Evolutionary conservation across 2,888 invertebrate species (phyloP), one percentile per base, ranked within the genome.

Genomic region (Entomobrya proxima): DNA sequence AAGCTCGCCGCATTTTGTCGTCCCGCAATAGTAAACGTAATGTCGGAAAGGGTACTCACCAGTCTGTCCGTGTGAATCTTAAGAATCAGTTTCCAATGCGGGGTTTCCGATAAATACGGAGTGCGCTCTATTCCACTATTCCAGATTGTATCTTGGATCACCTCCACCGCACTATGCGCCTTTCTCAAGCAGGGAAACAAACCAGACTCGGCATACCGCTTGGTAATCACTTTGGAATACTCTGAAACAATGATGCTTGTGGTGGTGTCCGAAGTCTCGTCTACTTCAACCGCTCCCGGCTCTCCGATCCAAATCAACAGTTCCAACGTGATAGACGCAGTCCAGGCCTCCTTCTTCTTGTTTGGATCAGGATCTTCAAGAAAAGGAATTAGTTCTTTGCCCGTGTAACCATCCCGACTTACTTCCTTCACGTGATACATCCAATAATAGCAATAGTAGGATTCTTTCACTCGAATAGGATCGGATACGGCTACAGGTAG

Each of bases 391-490:
- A 18, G n/a, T 52, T 52, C 52, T 0, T 27, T 15, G 1, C 18
- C 72, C 15, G n/a, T 4, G 9, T 72, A 72, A 0, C 72, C 72
- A 2, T n/a, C 47, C 15, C 30, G 47, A 6, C 7, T 30, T 13
- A 72, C 18, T 47, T 72, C 72, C 2, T 11, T 21, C 1, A 72
- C 0, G 18, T 47, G 24, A 21, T 86, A 86, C 67, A 80, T 80
- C 87, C 87, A 88, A 47, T 88, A 86, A 32, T 80, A 88, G 27
- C 87, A 88, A 40, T 80, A 85, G n/a, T 72, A 37, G 0, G 85
- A 85, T 4, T n/a, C 2, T 32, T 44, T 61, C 2, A 87, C 5
- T 0, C 37, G 35, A 24, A 87, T 21, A 1, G 87, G 85, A 24
- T 87, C 87, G 11, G 87, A 87, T 0, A 37, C 21, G 6, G 52